Base-by-base conservation (phyloP, 1,140 invertebrate species). In the Ephestia elutella region DNA sequence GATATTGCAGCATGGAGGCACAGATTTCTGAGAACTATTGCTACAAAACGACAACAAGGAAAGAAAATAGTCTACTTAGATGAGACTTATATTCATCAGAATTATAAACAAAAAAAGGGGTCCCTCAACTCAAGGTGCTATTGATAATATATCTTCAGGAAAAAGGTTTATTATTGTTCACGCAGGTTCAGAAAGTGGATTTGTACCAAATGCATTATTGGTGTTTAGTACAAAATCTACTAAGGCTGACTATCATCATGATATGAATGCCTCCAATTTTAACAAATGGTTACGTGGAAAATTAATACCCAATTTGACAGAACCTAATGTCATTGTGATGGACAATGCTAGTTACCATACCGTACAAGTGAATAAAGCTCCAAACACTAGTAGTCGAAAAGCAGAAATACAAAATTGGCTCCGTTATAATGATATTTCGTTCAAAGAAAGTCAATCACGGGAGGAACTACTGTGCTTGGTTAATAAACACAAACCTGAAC, bases 71-170 rank as follows among this genome's bases (percentile, higher is more conserved):
- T 73, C 10, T 64, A 68, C 35, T 50, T 70, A 19, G 60, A 70
- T 62, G 68, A 66, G 19, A 68, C 63, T 21, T 70, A 70, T 59
- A 44, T 68, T 9, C 70, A 68, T 38, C 17, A 65, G 55, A 66
- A 54, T 19, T 70, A 66, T 28, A 70, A 66, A 18, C 18, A 56
- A 3, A 73, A 70, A 50, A 65, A 65, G 70, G 59, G 67, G 65
- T 13, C 62, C 54, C 15, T 65, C 62, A 10, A 62, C 54, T 32
- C 65, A 38, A 48, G 65, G 63, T 44, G 44, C 44, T 5, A 51
- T 54, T n/a, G 51, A 65, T 56, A 63, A 70, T 21, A 67, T 73
- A 15, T 67, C 55, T 20, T 32, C 50, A 28, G 69, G 62, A 5
- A 69, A 63, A 59, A 30, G 56, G 11, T 63, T 57, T 50, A 72